A percentile compares a stretch with the other conserved stretches of the same genome.
Evolutionary conservation across 2,797 vertebrate species (phyloP).

Genomic region (Centroberyx gerrardi): DNA sequence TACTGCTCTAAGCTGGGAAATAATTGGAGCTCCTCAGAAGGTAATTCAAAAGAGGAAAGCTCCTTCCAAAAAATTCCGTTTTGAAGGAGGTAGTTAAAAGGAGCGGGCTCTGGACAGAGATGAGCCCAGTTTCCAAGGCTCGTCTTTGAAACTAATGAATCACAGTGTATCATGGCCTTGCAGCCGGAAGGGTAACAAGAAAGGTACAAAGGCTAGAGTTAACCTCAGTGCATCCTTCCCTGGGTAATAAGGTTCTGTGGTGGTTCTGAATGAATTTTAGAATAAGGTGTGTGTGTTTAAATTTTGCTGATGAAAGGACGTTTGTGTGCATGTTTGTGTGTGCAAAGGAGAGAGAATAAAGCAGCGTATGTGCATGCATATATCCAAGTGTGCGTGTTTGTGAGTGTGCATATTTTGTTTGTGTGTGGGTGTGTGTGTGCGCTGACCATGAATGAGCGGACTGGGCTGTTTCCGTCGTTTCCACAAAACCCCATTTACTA

Average conservation of each 20-base stretch:
- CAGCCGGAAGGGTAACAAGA: constrained; percentile 59
- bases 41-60: constrained; percentile 75
- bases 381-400: constrained; percentile 6
- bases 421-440: background rate
- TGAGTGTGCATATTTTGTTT: background rate
- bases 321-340: constrained; percentile 17
- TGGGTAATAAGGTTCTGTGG: constrained; percentile 42
- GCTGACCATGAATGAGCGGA: background rate
- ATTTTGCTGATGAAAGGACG: constrained; percentile 3
- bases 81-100: constrained; percentile 78
- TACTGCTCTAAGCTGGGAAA: constrained; percentile 81
- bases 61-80: constrained; percentile 59
- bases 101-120: constrained; percentile 60
- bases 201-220: constrained; percentile 64
- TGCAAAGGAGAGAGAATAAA: constrained; percentile 23
- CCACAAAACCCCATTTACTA: constrained; percentile 1
- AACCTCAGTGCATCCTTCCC: constrained; percentile 52
- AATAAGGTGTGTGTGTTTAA: constrained; percentile 13
- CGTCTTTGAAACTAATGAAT: constrained; percentile 81
- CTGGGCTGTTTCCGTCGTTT: background rate
- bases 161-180: constrained; percentile 66
- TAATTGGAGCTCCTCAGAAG: constrained; percentile 81
- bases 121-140: constrained; percentile 63
- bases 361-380: constrained; percentile 25
- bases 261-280: constrained; percentile 50